Evolutionary conservation across 2,797 vertebrate genomes (phyloP).

Genomic region (Naso thynnoides): DNA sequence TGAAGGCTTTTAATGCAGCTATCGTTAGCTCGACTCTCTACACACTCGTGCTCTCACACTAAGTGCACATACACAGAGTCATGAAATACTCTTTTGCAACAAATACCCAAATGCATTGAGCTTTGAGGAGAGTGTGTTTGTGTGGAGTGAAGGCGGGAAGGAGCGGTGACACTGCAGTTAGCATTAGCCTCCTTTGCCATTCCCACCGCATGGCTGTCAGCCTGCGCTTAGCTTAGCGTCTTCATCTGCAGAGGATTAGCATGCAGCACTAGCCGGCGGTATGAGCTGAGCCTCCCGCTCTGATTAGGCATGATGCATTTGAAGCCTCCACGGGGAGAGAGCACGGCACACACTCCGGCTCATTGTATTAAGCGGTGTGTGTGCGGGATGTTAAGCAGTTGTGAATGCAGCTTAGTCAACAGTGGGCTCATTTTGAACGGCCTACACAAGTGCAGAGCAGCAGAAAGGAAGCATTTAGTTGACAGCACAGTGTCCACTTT

Average conservation of each 20-base stretch:
- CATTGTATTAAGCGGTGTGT: slow-evolving; percentile 68
- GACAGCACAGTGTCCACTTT: slow-evolving; percentile 21
- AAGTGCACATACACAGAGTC: slow-evolving; percentile 27
- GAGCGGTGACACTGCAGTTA: slow-evolving; percentile 62
- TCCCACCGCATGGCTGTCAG: slow-evolving; percentile 68
- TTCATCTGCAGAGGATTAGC: slow-evolving; percentile 77
- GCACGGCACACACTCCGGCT: slow-evolving; percentile 50
- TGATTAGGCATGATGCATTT: slow-evolving; percentile 74
- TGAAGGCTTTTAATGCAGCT: slow-evolving; percentile 56
- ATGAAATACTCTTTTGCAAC: slow-evolving; percentile 37
- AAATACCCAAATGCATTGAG: slow-evolving; percentile 29
- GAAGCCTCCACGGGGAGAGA: slow-evolving; percentile 68
- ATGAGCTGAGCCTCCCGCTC: slow-evolving; percentile 58
- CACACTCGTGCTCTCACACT: slow-evolving; percentile 6
- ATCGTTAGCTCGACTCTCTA: slow-evolving; percentile 36
- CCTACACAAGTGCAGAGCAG: slow-evolving; percentile 32
- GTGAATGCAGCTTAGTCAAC: slow-evolving; percentile 56
- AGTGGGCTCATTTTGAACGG: slow-evolving; percentile 38
- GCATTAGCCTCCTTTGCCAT: slow-evolving; percentile 67
- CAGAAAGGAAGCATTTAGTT: slow-evolving; percentile 24
- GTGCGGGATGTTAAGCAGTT: slow-evolving; percentile 73
- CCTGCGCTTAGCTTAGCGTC: slow-evolving; percentile 75
- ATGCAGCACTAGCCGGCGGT: slow-evolving; percentile 70
- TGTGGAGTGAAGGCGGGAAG: slow-evolving; percentile 4
- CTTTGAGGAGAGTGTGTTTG: slow-evolving; percentile 26